Evolutionary conservation across 2,113 vertebrate genomes (phyloP), one percentile per base, ranked within the genome.

Genomic region (Panurus biarmicus): DNA sequence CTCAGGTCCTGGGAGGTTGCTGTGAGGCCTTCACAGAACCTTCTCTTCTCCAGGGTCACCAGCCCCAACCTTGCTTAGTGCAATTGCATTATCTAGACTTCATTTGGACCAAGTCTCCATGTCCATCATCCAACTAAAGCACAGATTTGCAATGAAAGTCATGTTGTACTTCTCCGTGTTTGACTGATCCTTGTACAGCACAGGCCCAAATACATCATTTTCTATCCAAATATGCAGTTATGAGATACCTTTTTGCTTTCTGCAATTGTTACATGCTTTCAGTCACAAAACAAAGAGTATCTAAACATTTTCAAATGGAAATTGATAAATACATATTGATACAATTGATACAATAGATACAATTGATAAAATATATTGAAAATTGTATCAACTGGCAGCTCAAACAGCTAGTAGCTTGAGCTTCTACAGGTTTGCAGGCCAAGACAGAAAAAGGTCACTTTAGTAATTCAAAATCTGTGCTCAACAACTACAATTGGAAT

Each of bases 271-370:
- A 29, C 29, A 9, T 4, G 5, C 38, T 80, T 86, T 89, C 38
- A 38, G 13, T 47, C 45, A 69, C 17, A 65, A 73, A 87, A 15
- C 5, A 24, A 22, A 20, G 18, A 56, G 3, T 48, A 64, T 12
- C 17, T 42, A 47, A 89, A 9, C 4, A 2, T 80, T 51, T 35
- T 21, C 17, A 81, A 83, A 50, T 38, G 9, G 3, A 6, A 67
- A 0, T 50, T 2, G 0, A 31, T 48, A 38, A 48, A 65, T n/a
- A 70, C n/a, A n/a, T 14, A 33, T 25, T 70, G 54, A 38, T n/a
- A n/a, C 7, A 67, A 0, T 50, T 2, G 0, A 31, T 48, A 38
- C 44, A 65, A 70, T 36, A n/a, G n/a, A n/a, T n/a, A n/a, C 7
- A 67, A 0, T 50, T 2, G 0, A 31, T 48, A 38, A 48, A 65